Evolutionary conservation across 2,797 vertebrate genomes (phyloP).

Genomic region (Mustela erminea): DNA sequence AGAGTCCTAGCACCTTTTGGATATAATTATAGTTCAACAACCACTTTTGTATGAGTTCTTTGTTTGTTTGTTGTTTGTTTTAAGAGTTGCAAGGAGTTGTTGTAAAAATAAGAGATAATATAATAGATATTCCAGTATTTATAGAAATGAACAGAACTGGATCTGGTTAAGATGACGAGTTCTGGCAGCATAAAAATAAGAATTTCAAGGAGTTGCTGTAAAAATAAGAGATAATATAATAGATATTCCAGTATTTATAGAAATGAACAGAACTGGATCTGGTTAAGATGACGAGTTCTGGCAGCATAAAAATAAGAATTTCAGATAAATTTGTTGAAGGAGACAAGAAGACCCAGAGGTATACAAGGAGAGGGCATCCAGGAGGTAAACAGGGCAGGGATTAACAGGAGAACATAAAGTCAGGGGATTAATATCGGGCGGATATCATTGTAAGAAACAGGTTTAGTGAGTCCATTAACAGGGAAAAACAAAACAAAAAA

Average conservation of each 20-base stretch:
- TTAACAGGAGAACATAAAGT: neutral
- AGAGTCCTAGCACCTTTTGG: neutral
- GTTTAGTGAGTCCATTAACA: neutral
- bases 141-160: neutral
- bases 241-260: neutral
- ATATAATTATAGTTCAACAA: neutral
- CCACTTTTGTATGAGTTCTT: neutral
- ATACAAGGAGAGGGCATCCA: accelerated
- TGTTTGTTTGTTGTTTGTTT: neutral
- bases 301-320: neutral
- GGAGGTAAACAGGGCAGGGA: neutral
- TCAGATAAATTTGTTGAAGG: neutral
- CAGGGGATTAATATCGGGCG: neutral
- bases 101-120: neutral
- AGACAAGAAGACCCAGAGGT: neutral
- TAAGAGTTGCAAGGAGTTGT: neutral
- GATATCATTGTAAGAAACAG: neutral
- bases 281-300: neutral
- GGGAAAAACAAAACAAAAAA: neutral
- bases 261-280: neutral
- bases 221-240: neutral
- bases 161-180: neutral
- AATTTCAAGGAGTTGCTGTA: neutral
- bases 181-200: neutral
- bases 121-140: neutral